Percentiles rank a stretch among this genome's conserved stretches.
These are phyloP conservation scores for Leptinotarsa texana DNA, from an alignment of 1,140 invertebrate genomes.

Conservation along the genomic window DNA sequence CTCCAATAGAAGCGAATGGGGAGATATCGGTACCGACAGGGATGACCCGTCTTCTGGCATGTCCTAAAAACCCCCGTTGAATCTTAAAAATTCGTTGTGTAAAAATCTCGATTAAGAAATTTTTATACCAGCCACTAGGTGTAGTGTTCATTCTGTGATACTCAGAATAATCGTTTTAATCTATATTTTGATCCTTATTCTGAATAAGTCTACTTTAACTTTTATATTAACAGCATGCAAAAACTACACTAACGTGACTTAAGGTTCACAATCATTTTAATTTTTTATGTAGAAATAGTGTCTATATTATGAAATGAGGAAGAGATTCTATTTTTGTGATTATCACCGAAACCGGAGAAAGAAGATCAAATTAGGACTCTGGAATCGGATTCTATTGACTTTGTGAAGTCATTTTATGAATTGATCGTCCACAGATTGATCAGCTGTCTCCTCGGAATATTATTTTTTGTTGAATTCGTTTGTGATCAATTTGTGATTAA, in stretches of 20 bases:
- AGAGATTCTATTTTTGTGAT: slow-evolving; percentile 4
- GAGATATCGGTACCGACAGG: slow-evolving; percentile 45
- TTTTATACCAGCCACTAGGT: slow-evolving; percentile 57
- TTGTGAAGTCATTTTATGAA: too few relatives aligned
- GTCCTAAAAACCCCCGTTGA: slow-evolving; percentile 52
- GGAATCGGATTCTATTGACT: too few relatives aligned
- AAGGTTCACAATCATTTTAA: slow-evolving; percentile 42
- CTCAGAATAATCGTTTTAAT: slow-evolving; percentile 52
- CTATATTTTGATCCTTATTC: slow-evolving; percentile 45
- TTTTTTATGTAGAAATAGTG: slow-evolving; percentile 4
- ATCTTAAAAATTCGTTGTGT: slow-evolving; percentile 1
- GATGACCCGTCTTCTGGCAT: slow-evolving; percentile 58
- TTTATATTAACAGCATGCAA: slow-evolving; percentile 36
- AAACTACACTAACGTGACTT: slow-evolving; percentile 41
- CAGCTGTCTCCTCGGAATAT: too few relatives aligned
- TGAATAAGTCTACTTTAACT: slow-evolving; percentile 22
- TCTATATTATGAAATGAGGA: slow-evolving; percentile 9
- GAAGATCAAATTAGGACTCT: not conserved
- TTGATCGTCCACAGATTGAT: too few relatives aligned
- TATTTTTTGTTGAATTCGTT: slow-evolving; percentile 15
- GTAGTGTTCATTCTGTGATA: slow-evolving; percentile 58
- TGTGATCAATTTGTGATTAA: slow-evolving; percentile 40
- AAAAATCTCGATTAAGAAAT: slow-evolving; percentile 42
- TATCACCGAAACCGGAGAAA: not conserved
- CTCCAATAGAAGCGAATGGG: slow-evolving; percentile 40